Base-by-base conservation (phyloP, 2,797 vertebrate species). In the Molossus molossus region DNA sequence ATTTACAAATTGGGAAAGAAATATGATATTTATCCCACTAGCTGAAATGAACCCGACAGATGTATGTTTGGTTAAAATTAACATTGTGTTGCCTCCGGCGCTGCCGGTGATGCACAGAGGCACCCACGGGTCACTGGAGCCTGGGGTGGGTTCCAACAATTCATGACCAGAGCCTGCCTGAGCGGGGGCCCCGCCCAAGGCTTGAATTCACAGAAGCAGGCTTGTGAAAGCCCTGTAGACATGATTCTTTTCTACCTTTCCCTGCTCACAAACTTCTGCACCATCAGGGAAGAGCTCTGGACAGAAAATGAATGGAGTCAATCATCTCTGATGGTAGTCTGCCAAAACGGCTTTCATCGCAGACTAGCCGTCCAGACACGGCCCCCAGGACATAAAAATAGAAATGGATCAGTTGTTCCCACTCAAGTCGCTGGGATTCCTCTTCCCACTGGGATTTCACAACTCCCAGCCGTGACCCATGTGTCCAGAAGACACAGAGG, bases 21-120 rank as follows among this genome's bases (percentile, higher is more conserved):
- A 97, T 48, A 80, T 2, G 97, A 97, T 97, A 95, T 93, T 96
- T 97, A 96, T 90, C 91, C 94, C 92, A 81, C 73, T 58, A 72
- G 91, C 75, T 92, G 77, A 90, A 97, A 90, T 81, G 55, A 96
- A 84, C 79, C 55, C 2, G 91, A 65, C 96, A 96, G 96, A 94
- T 97, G 97, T 95, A 95, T 95, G 96, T 96, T 96, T 96, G 91
- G 86, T 97, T 97, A 94, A 70, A 98, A 97, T 96, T 23, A 82
- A 96, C 95, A 95, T 84, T 33, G 25, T 5, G 11, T 97, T 97
- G 93, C 94, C 55, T 40, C 14, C 2, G 50, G 33, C 3, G 75
- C 87, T 57, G 94, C 91, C 29, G 3, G 50, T 29, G 92, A 79
- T 97, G 95, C 60, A 83, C 25, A 72, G 91, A 91, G 64, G 60